Base-by-base conservation (phyloP, 2,113 vertebrate genomes). In the Irena cyanogastra region DNA sequence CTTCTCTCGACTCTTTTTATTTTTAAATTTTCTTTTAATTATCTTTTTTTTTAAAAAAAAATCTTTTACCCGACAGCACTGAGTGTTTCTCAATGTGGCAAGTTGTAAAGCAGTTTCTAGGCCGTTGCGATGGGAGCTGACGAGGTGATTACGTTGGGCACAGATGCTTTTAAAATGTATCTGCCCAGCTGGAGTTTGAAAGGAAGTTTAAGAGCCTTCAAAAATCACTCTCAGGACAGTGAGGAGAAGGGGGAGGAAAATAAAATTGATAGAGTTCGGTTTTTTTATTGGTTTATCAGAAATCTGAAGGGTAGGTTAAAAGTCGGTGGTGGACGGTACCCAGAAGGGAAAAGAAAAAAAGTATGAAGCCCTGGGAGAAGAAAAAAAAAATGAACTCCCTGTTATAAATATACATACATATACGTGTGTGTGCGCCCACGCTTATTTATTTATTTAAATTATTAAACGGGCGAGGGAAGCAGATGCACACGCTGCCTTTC, bases 401-500 rank as follows among this genome's bases (percentile, higher is more conserved):
- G 56, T 84, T 94, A 89, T 87, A 91, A 77, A 87, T 89, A 88
- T 83, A 79, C 83, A 47, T 91, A 47, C 65, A 50, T 69, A 87
- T 88, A 80, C 10, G 44, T 68, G 80, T 64, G 70, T 69, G 78
- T 60, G 93, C 42, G 37, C 80, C 86, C 89, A 69, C 41, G 80
- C 83, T 90, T 80, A 69, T 92, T 95, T 91, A 93, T 95, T 89
- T 94, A 95, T 96, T 95, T 89, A 95, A 96, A 94, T 96, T 83
- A 92, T 74, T 90, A 95, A 94, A 59, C 61, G 75, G 81, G 77
- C 81, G 15, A 77, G 88, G 90, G 88, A 94, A 93, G 3, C 93
- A 95, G 96, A 90, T 56, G 76, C 91, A 86, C 76, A 66, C 23
- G 37, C 76, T 77, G 89, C 70, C 61, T 68, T 78, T 83, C 78